Conservation (phyloP, 2,113 vertebrate genomes). For the Mesembrinibis cayennensis region DNA sequence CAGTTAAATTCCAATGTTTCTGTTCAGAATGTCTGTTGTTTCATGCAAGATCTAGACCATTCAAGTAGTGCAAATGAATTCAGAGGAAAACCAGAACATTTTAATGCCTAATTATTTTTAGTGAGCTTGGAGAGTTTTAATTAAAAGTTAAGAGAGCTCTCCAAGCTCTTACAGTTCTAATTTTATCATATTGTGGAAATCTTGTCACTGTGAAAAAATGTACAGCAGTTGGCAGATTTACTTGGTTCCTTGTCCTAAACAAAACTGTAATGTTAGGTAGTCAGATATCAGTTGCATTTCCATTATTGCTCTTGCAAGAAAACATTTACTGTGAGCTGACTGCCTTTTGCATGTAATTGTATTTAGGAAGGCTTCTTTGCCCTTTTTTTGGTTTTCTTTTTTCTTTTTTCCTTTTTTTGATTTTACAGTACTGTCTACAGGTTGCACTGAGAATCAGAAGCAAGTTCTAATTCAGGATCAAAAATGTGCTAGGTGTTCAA, state of each 20-base stretch:
- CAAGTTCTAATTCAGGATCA: not conserved
- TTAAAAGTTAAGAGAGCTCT: conserved; percentile 84
- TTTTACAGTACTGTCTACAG: not conserved
- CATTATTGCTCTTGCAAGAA: not conserved
- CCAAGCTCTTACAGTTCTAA: conserved; percentile 78
- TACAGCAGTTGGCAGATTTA: conserved; percentile 62
- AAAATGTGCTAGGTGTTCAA: not conserved
- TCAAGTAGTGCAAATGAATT: conserved; percentile 73
- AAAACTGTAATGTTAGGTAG: conserved; percentile 26
- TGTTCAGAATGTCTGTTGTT: conserved; percentile 72
- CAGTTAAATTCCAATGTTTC: conserved; percentile 65
- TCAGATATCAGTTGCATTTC: not conserved
- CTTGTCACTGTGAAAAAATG: conserved; percentile 67
- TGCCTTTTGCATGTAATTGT: not conserved
- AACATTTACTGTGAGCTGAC: not conserved
- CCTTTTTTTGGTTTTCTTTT: not conserved
- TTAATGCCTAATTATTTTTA: conserved; percentile 82
- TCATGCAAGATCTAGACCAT: conserved; percentile 55
- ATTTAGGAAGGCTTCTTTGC: not conserved
- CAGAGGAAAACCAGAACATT: conserved; percentile 79
- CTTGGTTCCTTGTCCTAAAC: conserved; percentile 52
- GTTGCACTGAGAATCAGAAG: not conserved
- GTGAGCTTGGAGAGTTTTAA: conserved; percentile 80
- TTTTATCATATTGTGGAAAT: conserved; percentile 75
- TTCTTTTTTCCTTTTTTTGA: not conserved